phyloP scores from a whole-genome alignment of 2,888 invertebrate species.

The Hypena proboscidalis region DNA sequence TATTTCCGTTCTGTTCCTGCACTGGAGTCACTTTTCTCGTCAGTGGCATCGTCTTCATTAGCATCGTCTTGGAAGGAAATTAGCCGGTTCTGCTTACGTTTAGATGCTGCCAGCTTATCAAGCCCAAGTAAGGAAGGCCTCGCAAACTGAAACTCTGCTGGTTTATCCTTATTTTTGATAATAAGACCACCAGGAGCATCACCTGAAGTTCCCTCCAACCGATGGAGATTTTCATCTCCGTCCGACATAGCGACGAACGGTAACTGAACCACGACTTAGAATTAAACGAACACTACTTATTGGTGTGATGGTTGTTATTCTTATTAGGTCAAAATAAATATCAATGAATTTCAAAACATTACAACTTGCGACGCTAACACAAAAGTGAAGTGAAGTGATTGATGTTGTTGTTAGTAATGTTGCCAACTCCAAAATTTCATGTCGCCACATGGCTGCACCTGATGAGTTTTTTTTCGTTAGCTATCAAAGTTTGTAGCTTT shows the following conservation, averaged over 20 bases:
- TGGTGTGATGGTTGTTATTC: conserved; percentile 4
- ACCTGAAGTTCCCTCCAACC: conserved; percentile 88
- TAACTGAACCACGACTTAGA: conserved; percentile 17
- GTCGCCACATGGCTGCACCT: too few species aligned
- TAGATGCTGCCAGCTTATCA: conserved; percentile 93
- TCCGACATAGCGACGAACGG: conserved; percentile 59
- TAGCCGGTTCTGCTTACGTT: conserved; percentile 87
- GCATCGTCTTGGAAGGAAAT: conserved; percentile 87
- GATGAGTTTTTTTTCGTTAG: too few species aligned
- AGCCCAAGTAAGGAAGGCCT: conserved; percentile 92
- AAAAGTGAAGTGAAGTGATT: conserved; percentile 15
- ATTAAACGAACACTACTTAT: conserved; percentile 13
- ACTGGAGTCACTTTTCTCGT: conserved; percentile 49
- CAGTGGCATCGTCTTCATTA: conserved; percentile 57
- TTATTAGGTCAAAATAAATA: conserved; percentile 12
- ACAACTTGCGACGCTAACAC: conserved; percentile 16
- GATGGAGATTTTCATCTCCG: conserved; percentile 87
- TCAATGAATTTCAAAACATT: conserved; percentile 39
- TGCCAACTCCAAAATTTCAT: conserved; percentile 1
- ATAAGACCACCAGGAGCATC: conserved; percentile 89
- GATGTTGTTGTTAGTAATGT: conserved; percentile 1
- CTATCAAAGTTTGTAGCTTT: too few species aligned
- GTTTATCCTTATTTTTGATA: conserved; percentile 86
- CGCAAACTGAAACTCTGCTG: conserved; percentile 90
- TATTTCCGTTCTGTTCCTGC: conserved; percentile 87